Base-by-base conservation (phyloP, 2,888 invertebrate species). In the Trachelus iudaicus region DNA sequence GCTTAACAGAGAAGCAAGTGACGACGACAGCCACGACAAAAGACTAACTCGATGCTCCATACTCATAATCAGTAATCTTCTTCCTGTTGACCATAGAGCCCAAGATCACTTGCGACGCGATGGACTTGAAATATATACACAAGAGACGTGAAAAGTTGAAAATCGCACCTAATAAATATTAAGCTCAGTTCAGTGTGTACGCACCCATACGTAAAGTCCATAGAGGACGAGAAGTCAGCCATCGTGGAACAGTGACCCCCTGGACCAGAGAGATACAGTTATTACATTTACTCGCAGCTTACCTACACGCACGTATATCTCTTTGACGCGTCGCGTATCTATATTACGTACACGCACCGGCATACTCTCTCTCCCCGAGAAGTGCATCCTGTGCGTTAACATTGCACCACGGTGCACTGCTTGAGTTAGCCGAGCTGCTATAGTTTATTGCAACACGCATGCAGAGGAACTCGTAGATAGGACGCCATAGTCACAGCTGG, bases 211-310 rank as follows among this genome's bases (percentile, higher is more conserved):
- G 23, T 56, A 23, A 56, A 23, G 56, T 23, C 56, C 56, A 56
- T 9, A 9, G 6, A 56, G 56, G 56, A 56, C 56, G 15, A 23
- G 56, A 56, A 56, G 56, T 23, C 23, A 56, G 56, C 56, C 56
- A 23, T 56, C 23, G 83, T 84, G 84, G 84, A 85, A 85, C 85
- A 85, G 85, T 85, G 84, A 85, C 84, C 84, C 82, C 85, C 84
- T 85, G 84, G 84, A 85, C 84, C 84, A 85, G 85, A 85, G 56
- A 56, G 85, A 85, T 85, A 85, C 85, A 85, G 84, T 85, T 85
- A 85, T 83, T 84, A 84, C 84, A 81, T 84, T 85, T 84, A 56
- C 56, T 56, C 6, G 23, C 56, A 56, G 23, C 56, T 56, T 23
- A 56, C 56, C 56, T 56, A 56, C 56, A 56, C 56, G 23, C 56